Conservation (phyloP, 2,888 invertebrate species). For the Stenotaenia linearis region DNA sequence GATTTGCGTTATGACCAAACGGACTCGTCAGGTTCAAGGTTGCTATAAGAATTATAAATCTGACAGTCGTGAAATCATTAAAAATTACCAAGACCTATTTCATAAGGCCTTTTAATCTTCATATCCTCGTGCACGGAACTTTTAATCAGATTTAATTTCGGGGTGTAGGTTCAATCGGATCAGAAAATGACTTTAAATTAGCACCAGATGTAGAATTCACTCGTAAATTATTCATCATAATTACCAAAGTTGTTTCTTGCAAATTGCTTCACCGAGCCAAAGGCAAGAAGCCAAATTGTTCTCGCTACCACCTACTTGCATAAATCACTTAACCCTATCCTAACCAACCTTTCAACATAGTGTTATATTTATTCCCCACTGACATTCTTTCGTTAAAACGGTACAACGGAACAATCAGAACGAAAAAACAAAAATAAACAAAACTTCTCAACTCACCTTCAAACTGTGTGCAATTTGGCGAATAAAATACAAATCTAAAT, state of each 20-base stretch:
- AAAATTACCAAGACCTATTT: too few species aligned
- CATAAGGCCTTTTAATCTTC: too few species aligned
- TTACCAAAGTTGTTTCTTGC: neutral
- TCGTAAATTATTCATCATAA: neutral
- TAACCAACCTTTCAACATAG: neutral
- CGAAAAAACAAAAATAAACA: neutral
- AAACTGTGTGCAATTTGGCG: slow-evolving; percentile 32
- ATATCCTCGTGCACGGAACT: too few species aligned
- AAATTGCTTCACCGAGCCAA: neutral
- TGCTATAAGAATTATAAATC: too few species aligned
- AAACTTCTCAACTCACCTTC: slow-evolving; percentile 3
- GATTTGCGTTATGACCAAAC: too few species aligned
- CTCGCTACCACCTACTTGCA: neutral
- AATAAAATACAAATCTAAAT: slow-evolving; percentile 33
- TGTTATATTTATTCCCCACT: neutral
- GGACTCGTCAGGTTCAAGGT: too few species aligned
- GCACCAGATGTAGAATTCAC: neutral
- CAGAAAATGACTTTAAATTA: neutral
- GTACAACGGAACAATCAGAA: neutral
- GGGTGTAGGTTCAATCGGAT: neutral
- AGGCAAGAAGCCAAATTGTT: neutral
- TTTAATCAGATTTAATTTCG: too few species aligned
- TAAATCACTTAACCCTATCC: slow-evolving; percentile 7
- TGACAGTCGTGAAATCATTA: too few species aligned
- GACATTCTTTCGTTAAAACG: neutral